phyloP scores from a whole-genome alignment of 2,797 vertebrate genomes.

The Sitta carolinensis region DNA sequence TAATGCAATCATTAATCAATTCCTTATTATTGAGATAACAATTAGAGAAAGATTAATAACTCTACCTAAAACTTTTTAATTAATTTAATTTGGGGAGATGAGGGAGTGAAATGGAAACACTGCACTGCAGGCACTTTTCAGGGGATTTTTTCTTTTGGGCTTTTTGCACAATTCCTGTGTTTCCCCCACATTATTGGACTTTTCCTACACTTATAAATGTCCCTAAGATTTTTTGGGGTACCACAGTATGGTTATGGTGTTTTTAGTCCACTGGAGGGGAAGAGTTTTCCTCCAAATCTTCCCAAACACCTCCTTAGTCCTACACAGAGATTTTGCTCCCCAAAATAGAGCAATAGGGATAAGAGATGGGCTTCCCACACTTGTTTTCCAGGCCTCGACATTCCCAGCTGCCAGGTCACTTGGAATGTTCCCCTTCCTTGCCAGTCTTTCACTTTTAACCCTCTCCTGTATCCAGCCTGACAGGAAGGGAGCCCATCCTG shows the following conservation, averaged over 20 bases:
- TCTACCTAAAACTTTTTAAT: slow-evolving; percentile 57
- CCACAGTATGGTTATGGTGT: background rate
- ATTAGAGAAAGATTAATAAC: slow-evolving; percentile 70
- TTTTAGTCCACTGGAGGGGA: background rate
- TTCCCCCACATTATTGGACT: background rate
- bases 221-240: background rate
- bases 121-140: background rate
- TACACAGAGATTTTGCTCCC: background rate
- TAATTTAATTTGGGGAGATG: slow-evolving; percentile 51
- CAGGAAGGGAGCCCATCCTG: background rate
- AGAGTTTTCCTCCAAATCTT: background rate
- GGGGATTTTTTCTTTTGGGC: background rate
- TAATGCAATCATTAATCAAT: slow-evolving; percentile 69
- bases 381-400: background rate
- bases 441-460: background rate
- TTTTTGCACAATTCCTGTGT: background rate
- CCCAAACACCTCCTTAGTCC: background rate
- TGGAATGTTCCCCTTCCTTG: background rate
- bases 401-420: background rate
- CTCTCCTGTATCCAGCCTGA: background rate
- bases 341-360: background rate
- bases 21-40: slow-evolving; percentile 65
- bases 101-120: slow-evolving; percentile 23
- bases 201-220: background rate
- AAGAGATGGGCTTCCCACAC: background rate